A percentile compares a stretch with the other conserved stretches of the same genome.
Conservation (phyloP, 1,140 invertebrate genomes). For the Steinernema khuongi region DNA sequence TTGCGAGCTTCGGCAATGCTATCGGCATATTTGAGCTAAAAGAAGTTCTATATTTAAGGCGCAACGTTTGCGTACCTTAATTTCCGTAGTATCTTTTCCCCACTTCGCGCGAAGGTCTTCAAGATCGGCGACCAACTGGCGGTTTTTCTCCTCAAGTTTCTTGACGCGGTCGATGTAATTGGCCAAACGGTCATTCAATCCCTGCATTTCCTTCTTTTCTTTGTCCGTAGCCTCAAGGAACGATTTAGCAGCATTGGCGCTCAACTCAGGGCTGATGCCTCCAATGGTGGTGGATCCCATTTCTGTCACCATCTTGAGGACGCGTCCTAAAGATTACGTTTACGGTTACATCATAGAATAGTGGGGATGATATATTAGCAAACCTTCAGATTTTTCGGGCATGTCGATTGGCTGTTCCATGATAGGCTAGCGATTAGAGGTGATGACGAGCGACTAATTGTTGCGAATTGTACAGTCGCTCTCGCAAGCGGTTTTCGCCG, state of each 20-base stretch:
- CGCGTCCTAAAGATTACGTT: constrained; percentile 43
- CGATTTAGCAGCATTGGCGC: constrained; percentile 53
- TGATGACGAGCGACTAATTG: background rate
- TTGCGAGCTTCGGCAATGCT: constrained; percentile 50
- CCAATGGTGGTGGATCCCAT: constrained; percentile 47
- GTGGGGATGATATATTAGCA: background rate
- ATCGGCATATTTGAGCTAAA: constrained; percentile 47
- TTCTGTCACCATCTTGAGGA: constrained; percentile 55
- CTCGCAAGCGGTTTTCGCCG: background rate
- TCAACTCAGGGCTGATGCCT: constrained; percentile 48
- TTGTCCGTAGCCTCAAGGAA: constrained; percentile 54
- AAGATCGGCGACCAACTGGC: constrained; percentile 52
- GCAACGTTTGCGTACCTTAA: constrained; percentile 35
- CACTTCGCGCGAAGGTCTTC: constrained; percentile 50
- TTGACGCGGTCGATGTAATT: constrained; percentile 57
- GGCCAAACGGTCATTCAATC: constrained; percentile 49
- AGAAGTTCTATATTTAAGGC: background rate
- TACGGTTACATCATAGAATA: background rate
- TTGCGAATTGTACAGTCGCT: constrained; percentile 17
- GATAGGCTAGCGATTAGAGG: background rate
- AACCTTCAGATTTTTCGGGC: background rate
- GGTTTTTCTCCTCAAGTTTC: constrained; percentile 53
- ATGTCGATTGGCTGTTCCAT: background rate
- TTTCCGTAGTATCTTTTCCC: constrained; percentile 53
- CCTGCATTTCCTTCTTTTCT: constrained; percentile 54